Conservation (phyloP, 2,113 vertebrate species). For the Apteryx owenii region DNA sequence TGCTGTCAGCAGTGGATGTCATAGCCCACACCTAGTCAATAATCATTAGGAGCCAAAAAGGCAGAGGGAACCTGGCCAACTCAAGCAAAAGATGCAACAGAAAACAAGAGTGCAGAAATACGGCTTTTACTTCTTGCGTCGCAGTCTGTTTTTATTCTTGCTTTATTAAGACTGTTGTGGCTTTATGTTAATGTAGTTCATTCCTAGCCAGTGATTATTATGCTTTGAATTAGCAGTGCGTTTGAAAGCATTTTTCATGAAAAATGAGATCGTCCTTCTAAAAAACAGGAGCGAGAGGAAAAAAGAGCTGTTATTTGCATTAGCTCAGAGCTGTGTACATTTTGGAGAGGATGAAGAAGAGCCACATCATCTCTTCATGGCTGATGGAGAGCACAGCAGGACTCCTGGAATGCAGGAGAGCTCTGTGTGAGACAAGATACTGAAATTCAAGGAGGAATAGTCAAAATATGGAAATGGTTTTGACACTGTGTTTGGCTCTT, state of each 20-base stretch:
- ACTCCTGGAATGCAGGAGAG: neutral
- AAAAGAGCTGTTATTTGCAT: neutral
- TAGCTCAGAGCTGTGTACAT: neutral
- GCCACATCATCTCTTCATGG: neutral
- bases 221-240: conserved; percentile 38
- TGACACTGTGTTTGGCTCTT: neutral
- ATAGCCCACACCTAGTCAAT: conserved; percentile 22
- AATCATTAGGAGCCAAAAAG: conserved; percentile 53
- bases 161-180: neutral
- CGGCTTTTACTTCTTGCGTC: neutral
- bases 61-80: conserved; percentile 14
- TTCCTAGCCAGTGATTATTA: conserved; percentile 38
- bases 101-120: neutral
- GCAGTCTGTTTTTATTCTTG: conserved; percentile 5
- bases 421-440: neutral
- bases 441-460: neutral
- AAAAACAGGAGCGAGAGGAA: neutral
- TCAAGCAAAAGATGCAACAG: conserved; percentile 20
- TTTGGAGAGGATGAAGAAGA: neutral
- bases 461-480: conserved; percentile 15
- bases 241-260: neutral
- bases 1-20: conserved; percentile 42
- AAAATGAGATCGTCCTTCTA: neutral
- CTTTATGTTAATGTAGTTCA: neutral
- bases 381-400: neutral